Evolutionary conservation across 1,140 invertebrate species (phyloP), one percentile per base, ranked within the genome.

Genomic region (Lepidotrigona ventralis): DNA sequence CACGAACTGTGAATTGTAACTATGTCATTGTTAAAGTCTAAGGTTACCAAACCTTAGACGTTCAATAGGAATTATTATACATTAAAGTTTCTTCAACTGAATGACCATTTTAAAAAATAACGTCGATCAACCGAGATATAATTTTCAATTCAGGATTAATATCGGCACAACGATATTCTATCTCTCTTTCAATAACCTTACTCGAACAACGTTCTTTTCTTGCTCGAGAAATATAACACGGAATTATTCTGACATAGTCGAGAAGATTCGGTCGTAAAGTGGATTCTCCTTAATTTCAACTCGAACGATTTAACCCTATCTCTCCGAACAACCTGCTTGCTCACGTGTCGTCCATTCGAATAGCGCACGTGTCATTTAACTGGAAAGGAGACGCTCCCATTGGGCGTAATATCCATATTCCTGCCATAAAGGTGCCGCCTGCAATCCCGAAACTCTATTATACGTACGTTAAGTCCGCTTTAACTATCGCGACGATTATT

Each of bases 401-500:
- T 75, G 29, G 23, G 63, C 11, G 66, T 58, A 78, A 82, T 82
- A 69, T 82, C 81, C 81, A 82, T 82, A 81, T 75, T 81, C 72
- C 23, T 39, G 60, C 51, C 60, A 68, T 81, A 78, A 82, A 82
- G 66, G 80, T 60, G 9, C 19, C 39, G 1, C 33, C 39, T 33
- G 29, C 39, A 19, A 74, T 82, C 80, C 66, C 26, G 54, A 70
- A 60, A 51, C 81, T 75, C 79, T 51, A 82, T 82, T 77, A 70
- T 63, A 39, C 39, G 39, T 19, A 69, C 54, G 54, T 77, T 77
- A 82, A 82, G 54, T 70, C 74, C 64, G 26, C 56, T 77, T 77
- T 77, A 77, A 82, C 81, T 60, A 53, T 82, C 64, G n/a, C 14
- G n/a, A 77, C 54, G 66, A 82, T 82, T 82, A 82, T 60, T 82